Evolutionary conservation across 2,888 invertebrate species (phyloP), one percentile per base, ranked within the genome.

Genomic region (Eupelmus urozonus): DNA sequence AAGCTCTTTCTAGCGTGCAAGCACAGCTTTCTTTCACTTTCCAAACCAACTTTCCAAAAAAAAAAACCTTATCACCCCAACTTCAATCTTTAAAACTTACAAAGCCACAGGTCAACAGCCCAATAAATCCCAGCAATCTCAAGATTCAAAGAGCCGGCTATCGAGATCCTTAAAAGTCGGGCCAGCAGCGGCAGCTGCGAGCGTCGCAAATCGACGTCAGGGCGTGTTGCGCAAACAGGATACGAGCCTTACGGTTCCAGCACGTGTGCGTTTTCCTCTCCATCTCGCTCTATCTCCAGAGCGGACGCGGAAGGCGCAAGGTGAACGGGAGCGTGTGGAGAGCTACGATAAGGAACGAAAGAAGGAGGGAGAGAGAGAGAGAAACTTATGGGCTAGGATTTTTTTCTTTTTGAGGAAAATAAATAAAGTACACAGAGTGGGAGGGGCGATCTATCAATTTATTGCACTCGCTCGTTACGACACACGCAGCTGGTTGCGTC

Each of bases 361-460:
- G 9, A 34, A 16, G 13, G 13, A 16, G 45, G 13, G 45, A 45
- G 45, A 16, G 16, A 45, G 51, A 20, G 5, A 13, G 51, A 20
- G 51, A 20, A 45, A 4, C 13, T 66, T 53, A n/a, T 65, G 13
- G 4, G 11, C 2, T 16, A 45, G 9, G n/a, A n/a, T n/a, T n/a
- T n/a, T n/a, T n/a, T n/a, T n/a, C n/a, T n/a, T n/a, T 53, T 53
- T 20, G 53, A 34, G 11, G 11, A 20, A 45, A 25, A 27, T 29
- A 34, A 16, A n/a, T 11, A 42, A 69, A 42, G n/a, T 27, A 40
- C 9, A 7, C n/a, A n/a, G n/a, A 0, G 3, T 11, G 4, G 16
- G 9, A 13, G 16, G 66, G 57, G 11, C 62, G 69, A 55, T 76
- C 69, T 55, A 76, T 69, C 60, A 55, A 62, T 69, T 76, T 76